These are phyloP conservation scores for Propsilocerus akamusi DNA, from an alignment of 1,140 invertebrate species.

Conservation along the genomic window DNA sequence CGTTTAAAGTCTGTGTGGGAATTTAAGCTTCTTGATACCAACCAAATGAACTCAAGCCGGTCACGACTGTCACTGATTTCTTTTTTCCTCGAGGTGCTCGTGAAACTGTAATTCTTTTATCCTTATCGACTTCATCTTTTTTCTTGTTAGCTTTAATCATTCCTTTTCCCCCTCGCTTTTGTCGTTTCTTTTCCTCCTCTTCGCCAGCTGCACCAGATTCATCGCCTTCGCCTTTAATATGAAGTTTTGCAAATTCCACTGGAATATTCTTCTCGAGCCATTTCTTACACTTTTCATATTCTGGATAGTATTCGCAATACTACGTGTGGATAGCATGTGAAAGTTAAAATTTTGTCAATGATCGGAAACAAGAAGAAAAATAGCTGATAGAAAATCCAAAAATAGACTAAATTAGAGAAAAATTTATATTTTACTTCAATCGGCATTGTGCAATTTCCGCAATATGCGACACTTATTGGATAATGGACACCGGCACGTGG, in stretches of 20 bases:
- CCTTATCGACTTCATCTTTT: conserved; percentile 51
- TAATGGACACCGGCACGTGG: conserved; percentile 36
- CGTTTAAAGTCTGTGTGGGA: not conserved
- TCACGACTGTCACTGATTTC: conserved; percentile 90
- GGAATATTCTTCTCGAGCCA: conserved; percentile 93
- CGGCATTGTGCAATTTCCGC: conserved; percentile 87
- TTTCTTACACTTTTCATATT: conserved; percentile 92
- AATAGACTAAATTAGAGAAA: not conserved
- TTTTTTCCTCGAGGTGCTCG: conserved; percentile 92
- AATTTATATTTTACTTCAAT: conserved; percentile 35
- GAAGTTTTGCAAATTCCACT: conserved; percentile 75
- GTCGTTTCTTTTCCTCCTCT: conserved; percentile 82
- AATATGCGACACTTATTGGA: conserved; percentile 79
- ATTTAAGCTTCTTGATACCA: conserved; percentile 15
- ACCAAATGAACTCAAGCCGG: conserved; percentile 78
- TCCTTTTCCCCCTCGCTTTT: conserved; percentile 79
- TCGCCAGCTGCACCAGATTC: conserved; percentile 46
- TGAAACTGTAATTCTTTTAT: conserved; percentile 80
- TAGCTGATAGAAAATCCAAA: not conserved
- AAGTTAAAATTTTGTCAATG: not conserved
- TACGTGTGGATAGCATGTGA: conserved; percentile 26
- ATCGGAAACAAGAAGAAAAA: conserved; percentile 3
- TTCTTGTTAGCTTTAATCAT: conserved; percentile 76
- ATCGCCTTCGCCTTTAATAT: conserved; percentile 42
- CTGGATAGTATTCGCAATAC: conserved; percentile 97